A percentile compares a stretch with the other conserved stretches of the same genome.
Evolutionary conservation across 2,113 vertebrate species (phyloP).

Genomic region (Heterochromis multidens): DNA sequence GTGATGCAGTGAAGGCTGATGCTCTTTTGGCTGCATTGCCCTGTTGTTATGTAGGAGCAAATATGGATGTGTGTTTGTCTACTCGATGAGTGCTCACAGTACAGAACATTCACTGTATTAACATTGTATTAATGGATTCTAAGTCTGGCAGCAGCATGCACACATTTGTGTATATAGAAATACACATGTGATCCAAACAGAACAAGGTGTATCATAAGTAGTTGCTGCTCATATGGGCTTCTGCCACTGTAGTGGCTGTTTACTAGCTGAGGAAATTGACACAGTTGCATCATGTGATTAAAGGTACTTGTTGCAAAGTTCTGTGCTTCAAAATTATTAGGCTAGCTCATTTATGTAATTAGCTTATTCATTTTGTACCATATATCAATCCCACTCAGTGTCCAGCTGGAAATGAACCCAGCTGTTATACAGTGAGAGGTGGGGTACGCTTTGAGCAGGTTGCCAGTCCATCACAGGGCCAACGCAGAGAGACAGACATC

Average conservation of each 20-base stretch:
- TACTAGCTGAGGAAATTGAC: neutral
- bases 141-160: conserved; percentile 10
- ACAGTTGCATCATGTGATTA: neutral
- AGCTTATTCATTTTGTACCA: neutral
- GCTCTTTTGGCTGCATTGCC: neutral
- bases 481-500: neutral
- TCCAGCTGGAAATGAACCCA: neutral
- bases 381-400: neutral
- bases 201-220: conserved; percentile 22
- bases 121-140: conserved; percentile 23
- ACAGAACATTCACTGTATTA: conserved; percentile 12
- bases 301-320: neutral
- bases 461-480: neutral
- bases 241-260: neutral
- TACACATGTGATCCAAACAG: neutral
- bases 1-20: neutral
- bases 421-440: neutral
- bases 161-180: neutral
- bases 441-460: neutral
- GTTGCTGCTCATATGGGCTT: conserved; percentile 2
- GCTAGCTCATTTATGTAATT: neutral
- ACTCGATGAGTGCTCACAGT: conserved; percentile 7
- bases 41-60: neutral
- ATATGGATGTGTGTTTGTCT: neutral
- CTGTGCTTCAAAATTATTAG: neutral